Conservation (phyloP, 2,113 vertebrate genomes). For the Tetrao urogallus region DNA sequence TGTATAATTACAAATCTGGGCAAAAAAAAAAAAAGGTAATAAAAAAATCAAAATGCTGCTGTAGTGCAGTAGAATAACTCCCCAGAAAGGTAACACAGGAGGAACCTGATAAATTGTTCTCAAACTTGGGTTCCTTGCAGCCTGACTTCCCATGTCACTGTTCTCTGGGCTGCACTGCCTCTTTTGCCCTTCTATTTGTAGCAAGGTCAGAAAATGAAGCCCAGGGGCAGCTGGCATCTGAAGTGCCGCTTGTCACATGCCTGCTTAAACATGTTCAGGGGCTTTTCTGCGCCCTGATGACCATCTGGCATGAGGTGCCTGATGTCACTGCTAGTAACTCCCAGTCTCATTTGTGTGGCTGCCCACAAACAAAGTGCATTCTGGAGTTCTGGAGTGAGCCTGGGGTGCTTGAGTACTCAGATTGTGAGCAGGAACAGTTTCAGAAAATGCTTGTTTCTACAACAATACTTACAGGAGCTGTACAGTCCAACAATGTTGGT, state of each 20-base stretch:
- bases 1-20: neutral
- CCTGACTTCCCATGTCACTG: neutral
- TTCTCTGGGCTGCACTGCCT: neutral
- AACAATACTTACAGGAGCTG: neutral
- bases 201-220: neutral
- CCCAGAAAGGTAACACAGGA: neutral
- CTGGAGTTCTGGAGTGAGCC: neutral
- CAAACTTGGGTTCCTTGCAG: neutral
- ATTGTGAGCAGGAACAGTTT: neutral
- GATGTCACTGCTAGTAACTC: neutral
- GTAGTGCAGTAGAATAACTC: neutral
- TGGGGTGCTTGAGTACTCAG: neutral
- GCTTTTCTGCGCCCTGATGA: neutral
- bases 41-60: neutral
- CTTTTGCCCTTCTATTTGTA: rapidly evolving
- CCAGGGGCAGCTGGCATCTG: neutral
- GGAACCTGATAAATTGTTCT: neutral
- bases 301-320: neutral
- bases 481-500: neutral
- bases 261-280: neutral
- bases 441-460: neutral
- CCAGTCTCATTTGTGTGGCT: neutral
- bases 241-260: neutral
- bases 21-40: neutral
- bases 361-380: neutral